phyloP scores from a whole-genome alignment of 2,797 vertebrate genomes.

The Tapera naevia region DNA sequence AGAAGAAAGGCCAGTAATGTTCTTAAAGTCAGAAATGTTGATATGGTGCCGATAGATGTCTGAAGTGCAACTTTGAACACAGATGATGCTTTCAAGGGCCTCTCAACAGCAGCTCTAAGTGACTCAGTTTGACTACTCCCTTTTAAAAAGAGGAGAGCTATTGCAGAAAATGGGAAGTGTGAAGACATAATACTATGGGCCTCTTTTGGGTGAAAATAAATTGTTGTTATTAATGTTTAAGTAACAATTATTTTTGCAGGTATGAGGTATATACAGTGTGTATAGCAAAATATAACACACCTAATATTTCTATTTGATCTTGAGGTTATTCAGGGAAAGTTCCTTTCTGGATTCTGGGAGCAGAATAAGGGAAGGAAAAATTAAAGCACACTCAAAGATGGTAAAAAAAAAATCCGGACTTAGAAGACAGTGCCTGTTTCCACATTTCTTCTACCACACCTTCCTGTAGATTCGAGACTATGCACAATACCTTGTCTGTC shows the following conservation, averaged over 20 bases:
- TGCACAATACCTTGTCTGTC: not conserved
- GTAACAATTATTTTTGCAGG: not conserved
- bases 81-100: not conserved
- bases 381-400: slow-evolving; percentile 17
- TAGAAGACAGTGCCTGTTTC: not conserved
- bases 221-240: not conserved
- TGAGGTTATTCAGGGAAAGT: not conserved
- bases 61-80: not conserved
- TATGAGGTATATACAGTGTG: not conserved
- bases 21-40: not conserved
- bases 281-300: not conserved
- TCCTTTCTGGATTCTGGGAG: not conserved
- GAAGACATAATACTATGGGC: not conserved
- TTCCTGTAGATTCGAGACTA: slow-evolving; percentile 1
- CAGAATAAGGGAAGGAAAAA: not conserved
- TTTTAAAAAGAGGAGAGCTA: not conserved
- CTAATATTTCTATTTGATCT: not conserved
- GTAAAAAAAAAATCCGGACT: slow-evolving; percentile 12
- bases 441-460: not conserved
- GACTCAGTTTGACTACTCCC: not conserved
- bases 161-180: not conserved
- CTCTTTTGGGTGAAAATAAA: not conserved
- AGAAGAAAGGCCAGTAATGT: not conserved
- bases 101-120: not conserved
- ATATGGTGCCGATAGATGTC: too few relatives aligned